phyloP scores from a whole-genome alignment of 2,797 vertebrate genomes.

The Neostethus bicornis region DNA sequence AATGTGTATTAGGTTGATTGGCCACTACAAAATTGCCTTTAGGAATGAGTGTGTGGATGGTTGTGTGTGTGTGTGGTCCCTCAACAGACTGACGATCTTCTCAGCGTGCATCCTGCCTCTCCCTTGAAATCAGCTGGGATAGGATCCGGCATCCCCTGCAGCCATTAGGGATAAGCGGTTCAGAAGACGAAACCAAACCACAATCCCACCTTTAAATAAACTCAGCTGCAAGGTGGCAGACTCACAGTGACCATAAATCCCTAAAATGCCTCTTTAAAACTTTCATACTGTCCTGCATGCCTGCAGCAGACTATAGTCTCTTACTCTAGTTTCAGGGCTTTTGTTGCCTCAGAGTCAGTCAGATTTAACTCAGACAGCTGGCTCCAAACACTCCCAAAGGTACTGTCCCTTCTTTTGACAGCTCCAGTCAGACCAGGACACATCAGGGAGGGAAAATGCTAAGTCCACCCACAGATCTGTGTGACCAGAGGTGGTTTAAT shows the following conservation, averaged over 20 bases:
- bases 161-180: too few relatives aligned
- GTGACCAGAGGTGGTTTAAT: conserved; percentile 43
- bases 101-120: too few relatives aligned
- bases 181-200: too few relatives aligned
- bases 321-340: conserved; percentile 35
- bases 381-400: conserved; percentile 33
- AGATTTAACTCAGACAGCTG: conserved; percentile 67
- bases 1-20: too few relatives aligned
- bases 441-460: conserved; percentile 35
- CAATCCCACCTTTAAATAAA: too few relatives aligned
- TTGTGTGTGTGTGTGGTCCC: too few relatives aligned
- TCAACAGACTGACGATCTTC: too few relatives aligned
- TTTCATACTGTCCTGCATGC: conserved; percentile 25
- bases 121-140: too few relatives aligned
- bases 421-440: conserved; percentile 23
- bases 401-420: conserved; percentile 7
- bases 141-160: too few relatives aligned
- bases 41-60: too few relatives aligned
- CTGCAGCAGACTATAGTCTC: conserved; percentile 23
- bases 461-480: conserved; percentile 21
- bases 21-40: too few relatives aligned
- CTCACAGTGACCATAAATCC: conserved; percentile 35
- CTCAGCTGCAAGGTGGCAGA: conserved; percentile 11
- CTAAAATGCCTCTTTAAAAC: conserved; percentile 36
- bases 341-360: conserved; percentile 45